Conservation (phyloP, 2,888 invertebrate genomes). For the Acrocyrtus sp. region DNA sequence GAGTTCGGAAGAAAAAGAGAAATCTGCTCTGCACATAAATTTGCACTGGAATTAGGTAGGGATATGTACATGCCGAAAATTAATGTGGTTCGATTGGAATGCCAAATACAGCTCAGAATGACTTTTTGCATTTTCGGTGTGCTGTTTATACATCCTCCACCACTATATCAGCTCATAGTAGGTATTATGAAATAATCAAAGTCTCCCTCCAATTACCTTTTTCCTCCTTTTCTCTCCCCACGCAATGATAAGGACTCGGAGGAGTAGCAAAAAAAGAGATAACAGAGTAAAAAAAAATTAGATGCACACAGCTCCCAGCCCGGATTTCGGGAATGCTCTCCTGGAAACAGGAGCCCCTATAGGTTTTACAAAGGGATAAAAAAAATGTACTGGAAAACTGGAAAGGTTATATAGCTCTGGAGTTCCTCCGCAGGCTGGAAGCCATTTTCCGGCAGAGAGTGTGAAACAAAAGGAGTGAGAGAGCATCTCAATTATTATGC, state of each 20-base stretch:
- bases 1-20: no score
- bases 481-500: constrained; percentile 60
- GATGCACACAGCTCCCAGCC: not conserved
- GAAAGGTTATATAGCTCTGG: not conserved
- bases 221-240: no score
- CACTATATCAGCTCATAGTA: no score
- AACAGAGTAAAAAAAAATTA: not conserved
- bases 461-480: constrained; percentile 28
- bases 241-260: no score
- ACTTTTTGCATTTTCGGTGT: not conserved
- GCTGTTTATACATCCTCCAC: not conserved
- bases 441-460: constrained; percentile 22
- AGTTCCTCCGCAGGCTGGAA: not conserved
- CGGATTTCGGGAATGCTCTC: not conserved
- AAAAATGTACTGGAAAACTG: not conserved
- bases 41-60: not conserved
- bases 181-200: no score
- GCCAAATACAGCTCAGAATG: not conserved
- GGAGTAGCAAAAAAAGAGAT: not conserved
- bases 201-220: no score
- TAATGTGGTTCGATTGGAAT: not conserved
- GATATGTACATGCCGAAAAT: not conserved
- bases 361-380: not conserved
- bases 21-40: not conserved
- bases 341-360: not conserved